Evolutionary conservation across 2,113 vertebrate genomes (phyloP).

Genomic region (Eleginops maclovinus): DNA sequence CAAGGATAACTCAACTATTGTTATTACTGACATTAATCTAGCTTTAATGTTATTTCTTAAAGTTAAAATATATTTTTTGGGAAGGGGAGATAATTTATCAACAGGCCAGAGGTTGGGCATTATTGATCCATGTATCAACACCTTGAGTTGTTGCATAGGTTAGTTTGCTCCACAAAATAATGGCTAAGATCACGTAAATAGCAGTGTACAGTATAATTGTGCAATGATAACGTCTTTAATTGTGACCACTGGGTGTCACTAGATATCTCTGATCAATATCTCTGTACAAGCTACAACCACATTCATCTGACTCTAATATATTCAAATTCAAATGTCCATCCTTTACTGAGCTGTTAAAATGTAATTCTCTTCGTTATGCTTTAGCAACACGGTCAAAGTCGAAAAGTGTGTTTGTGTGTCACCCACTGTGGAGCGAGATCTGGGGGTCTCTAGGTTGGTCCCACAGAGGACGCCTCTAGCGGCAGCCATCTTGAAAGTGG

Average conservation of each 20-base stretch:
- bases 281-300: conserved; percentile 36
- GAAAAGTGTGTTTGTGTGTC: conserved; percentile 57
- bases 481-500: conserved; percentile 80
- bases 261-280: conserved; percentile 81
- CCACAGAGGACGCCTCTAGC: conserved; percentile 69
- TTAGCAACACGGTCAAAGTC: conserved; percentile 3
- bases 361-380: conserved; percentile 12
- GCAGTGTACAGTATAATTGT: conserved; percentile 7
- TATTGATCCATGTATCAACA: neutral
- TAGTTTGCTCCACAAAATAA: neutral
- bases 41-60: neutral
- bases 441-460: conserved; percentile 63
- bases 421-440: conserved; percentile 26
- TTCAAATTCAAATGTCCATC: conserved; percentile 56
- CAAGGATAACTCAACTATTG: neutral
- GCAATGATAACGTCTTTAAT: conserved; percentile 69
- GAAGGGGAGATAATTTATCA: neutral
- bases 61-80: no score
- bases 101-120: neutral
- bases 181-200: neutral
- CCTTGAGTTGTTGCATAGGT: neutral
- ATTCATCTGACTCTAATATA: conserved; percentile 46
- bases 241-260: conserved; percentile 81
- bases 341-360: conserved; percentile 27
- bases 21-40: neutral